Evolutionary conservation across 2,888 invertebrate genomes (phyloP).

Genomic region (Silvanus unidentatus): DNA sequence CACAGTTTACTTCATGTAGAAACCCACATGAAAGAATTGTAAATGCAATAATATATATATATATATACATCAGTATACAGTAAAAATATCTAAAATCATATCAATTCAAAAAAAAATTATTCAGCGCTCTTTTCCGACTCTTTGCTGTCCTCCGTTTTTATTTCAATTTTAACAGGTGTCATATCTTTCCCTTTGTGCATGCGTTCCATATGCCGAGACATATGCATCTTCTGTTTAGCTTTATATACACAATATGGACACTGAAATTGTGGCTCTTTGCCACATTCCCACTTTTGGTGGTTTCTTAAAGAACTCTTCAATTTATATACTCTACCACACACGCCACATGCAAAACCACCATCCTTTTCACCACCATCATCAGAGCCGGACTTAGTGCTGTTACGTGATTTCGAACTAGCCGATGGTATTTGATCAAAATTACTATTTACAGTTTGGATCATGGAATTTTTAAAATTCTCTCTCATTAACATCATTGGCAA

Average conservation of each 20-base stretch:
- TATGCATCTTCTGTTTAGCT: constrained; percentile 70
- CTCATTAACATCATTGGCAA: constrained; percentile 60
- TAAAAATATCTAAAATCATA: too few relatives aligned
- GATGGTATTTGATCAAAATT: constrained; percentile 14
- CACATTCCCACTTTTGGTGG: constrained; percentile 72
- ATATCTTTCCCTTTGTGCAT: constrained; percentile 64
- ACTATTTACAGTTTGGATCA: constrained; percentile 32
- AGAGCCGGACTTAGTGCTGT: constrained; percentile 9
- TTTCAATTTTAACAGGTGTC: too few relatives aligned
- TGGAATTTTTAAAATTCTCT: constrained; percentile 46
- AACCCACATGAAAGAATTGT: too few relatives aligned
- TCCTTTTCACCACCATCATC: constrained; percentile 51
- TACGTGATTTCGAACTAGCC: background rate
- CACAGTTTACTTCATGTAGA: too few relatives aligned
- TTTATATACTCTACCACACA: constrained; percentile 80
- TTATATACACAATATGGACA: constrained; percentile 14
- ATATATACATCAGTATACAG: too few relatives aligned
- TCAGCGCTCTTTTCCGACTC: too few relatives aligned
- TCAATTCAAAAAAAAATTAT: too few relatives aligned
- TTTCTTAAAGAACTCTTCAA: constrained; percentile 73
- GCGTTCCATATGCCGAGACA: constrained; percentile 69
- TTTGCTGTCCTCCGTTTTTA: too few relatives aligned
- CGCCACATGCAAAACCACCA: constrained; percentile 67
- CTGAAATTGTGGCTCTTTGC: constrained; percentile 12
- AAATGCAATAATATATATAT: too few relatives aligned